These are phyloP conservation scores for Enteromius mattozi DNA, from an alignment of 2,797 vertebrate species.

Conservation along the genomic window DNA sequence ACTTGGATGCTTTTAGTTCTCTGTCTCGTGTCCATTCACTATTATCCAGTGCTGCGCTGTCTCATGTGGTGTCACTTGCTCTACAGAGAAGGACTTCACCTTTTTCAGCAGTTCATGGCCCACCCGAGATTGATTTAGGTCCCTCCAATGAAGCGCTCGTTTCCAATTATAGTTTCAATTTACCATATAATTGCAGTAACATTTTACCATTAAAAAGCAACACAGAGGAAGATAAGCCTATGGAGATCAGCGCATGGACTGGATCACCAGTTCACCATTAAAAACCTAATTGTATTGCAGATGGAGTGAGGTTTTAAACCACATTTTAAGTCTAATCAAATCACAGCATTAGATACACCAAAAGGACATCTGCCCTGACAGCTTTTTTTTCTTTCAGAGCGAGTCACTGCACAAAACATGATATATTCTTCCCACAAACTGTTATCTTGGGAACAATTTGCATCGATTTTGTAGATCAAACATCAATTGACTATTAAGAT, in stretches of 20 bases:
- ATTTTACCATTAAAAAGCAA: slow-evolving; percentile 69
- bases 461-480: slow-evolving; percentile 69
- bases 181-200: slow-evolving; percentile 74
- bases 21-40: neutral
- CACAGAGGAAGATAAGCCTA: slow-evolving; percentile 67
- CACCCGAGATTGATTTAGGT: slow-evolving; percentile 59
- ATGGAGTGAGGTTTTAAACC: slow-evolving; percentile 70
- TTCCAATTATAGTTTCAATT: slow-evolving; percentile 73
- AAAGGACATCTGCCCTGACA: slow-evolving; percentile 75
- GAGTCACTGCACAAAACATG: slow-evolving; percentile 75
- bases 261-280: slow-evolving; percentile 72
- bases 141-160: slow-evolving; percentile 56
- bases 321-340: slow-evolving; percentile 79
- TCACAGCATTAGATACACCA: slow-evolving; percentile 72
- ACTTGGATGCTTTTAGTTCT: neutral
- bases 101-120: slow-evolving; percentile 49
- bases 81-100: slow-evolving; percentile 48
- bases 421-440: slow-evolving; percentile 73
- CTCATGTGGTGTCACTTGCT: slow-evolving; percentile 36
- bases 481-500: slow-evolving; percentile 67
- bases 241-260: slow-evolving; percentile 66
- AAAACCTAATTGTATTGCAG: slow-evolving; percentile 74
- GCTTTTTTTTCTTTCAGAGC: slow-evolving; percentile 71
- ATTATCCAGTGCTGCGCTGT: slow-evolving; percentile 15
- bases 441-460: slow-evolving; percentile 72